Evolutionary conservation across 1,140 invertebrate genomes (phyloP).

Genomic region (Idris sp.): DNA sequence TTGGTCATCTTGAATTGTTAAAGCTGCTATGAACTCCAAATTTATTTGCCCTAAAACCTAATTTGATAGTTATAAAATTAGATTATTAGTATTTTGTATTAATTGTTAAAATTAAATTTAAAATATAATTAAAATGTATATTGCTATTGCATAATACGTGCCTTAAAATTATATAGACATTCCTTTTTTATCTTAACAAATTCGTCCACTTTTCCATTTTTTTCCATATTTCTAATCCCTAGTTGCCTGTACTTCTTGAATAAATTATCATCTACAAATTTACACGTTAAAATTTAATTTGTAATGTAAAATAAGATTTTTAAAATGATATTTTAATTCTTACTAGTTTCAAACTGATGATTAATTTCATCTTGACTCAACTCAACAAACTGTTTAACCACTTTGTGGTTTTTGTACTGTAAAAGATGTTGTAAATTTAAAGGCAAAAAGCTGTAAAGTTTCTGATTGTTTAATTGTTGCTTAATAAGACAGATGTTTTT

Average conservation of each 20-base stretch:
- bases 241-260: conserved; percentile 41
- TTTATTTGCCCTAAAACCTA: conserved; percentile 75
- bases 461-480: too few species aligned
- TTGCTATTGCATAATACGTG: conserved; percentile 26
- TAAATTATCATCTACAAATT: conserved; percentile 44
- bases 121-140: not conserved
- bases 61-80: conserved; percentile 29
- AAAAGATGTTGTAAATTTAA: conserved; percentile 48
- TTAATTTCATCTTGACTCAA: conserved; percentile 8
- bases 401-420: conserved; percentile 36
- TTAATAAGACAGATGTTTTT: too few species aligned
- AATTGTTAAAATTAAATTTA: too few species aligned
- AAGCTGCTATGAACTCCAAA: conserved; percentile 71
- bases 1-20: conserved; percentile 60
- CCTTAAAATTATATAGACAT: conserved; percentile 58
- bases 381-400: conserved; percentile 11
- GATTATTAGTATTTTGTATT: conserved; percentile 12
- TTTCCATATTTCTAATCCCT: conserved; percentile 58
- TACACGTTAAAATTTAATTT: not conserved
- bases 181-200: conserved; percentile 64
- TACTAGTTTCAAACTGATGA: conserved; percentile 5
- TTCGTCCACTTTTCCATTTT: conserved; percentile 37
- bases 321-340: conserved; percentile 24
- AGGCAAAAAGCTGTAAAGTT: too few species aligned
- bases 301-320: not conserved